Base-by-base conservation (phyloP, 2,888 invertebrate genomes). In the Hedychridium roseum region DNA sequence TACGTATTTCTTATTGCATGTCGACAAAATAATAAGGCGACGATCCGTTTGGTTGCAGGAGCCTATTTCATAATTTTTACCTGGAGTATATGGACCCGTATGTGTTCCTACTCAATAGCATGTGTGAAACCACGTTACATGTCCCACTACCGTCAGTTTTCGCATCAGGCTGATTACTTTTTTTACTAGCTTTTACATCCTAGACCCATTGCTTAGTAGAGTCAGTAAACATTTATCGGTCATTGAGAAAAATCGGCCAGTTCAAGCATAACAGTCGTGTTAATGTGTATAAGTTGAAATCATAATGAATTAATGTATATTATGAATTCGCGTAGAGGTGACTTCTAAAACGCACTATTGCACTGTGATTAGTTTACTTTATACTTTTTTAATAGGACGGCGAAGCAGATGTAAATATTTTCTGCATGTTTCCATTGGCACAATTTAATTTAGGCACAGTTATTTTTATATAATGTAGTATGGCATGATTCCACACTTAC, bases 51-150 rank as follows among this genome's bases (percentile, higher is more conserved):
- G 76, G 73, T 78, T 78, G 66, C 77, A 78, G 78, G 78, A 77
- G 76, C 68, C 76, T 78, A 73, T 78, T 78, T 78, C 78, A 78
- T 78, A 78, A 78, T 76, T 78, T 78, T 77, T 78, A 78, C 76
- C 76, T 78, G 78, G 78, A 78, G 66, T 78, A 78, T 78, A 78
- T 78, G 78, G 78, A 78, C 71, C 76, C 78, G 78, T 78, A 78
- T 78, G 78, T 78, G 76, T 78, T 78, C 77, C 77, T 77, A 76
- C 74, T 78, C 75, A 78, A 76, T 78, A 78, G 78, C 78, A 78
- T 78, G 78, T 78, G 77, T 78, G 78, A 77, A 77, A 78, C 74
- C 70, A 78, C 75, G 68, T 78, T 76, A 75, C 74, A 77, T 78
- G 72, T 78, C 74, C 76, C 77, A 76, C 71, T 77, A 76, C 75